These are phyloP conservation scores for Corapipo altera DNA, from an alignment of 2,113 vertebrate species.

Conservation along the genomic window DNA sequence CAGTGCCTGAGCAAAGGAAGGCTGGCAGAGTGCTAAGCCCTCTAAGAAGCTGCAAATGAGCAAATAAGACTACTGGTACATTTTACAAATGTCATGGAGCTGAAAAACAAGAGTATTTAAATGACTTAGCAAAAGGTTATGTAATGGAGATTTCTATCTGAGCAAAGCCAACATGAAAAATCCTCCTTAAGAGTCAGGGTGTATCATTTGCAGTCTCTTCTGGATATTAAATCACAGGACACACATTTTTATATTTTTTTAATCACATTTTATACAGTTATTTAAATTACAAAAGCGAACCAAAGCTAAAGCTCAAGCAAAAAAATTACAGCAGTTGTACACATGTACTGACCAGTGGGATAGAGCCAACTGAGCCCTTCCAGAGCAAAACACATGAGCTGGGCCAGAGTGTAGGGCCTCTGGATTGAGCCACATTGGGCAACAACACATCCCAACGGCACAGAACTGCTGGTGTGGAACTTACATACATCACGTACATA, in stretches of 20 bases:
- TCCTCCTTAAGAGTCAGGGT: not conserved
- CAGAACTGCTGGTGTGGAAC: not conserved
- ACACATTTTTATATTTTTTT: not conserved
- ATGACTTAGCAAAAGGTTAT: not conserved
- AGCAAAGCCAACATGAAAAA: not conserved
- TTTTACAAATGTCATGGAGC: not conserved
- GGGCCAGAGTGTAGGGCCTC: accelerated
- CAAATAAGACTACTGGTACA: not conserved
- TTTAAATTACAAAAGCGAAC: not conserved
- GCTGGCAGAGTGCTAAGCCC: not conserved
- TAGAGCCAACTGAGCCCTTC: not conserved
- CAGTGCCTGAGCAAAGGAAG: not conserved
- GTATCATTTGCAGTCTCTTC: not conserved
- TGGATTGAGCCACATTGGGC: accelerated
- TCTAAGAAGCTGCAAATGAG: not conserved
- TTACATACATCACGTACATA: not conserved
- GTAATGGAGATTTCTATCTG: not conserved
- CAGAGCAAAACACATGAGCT: not conserved
- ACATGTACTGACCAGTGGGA: not conserved
- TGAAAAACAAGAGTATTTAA: not conserved
- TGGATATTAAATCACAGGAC: not conserved
- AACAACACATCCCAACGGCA: not conserved
- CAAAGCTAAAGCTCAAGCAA: not conserved
- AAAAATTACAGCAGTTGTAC: not conserved
- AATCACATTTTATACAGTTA: not conserved